Evolutionary conservation across 2,888 invertebrate genomes (phyloP), one percentile per base, ranked within the genome.

Genomic region (Dasypogon diadema): DNA sequence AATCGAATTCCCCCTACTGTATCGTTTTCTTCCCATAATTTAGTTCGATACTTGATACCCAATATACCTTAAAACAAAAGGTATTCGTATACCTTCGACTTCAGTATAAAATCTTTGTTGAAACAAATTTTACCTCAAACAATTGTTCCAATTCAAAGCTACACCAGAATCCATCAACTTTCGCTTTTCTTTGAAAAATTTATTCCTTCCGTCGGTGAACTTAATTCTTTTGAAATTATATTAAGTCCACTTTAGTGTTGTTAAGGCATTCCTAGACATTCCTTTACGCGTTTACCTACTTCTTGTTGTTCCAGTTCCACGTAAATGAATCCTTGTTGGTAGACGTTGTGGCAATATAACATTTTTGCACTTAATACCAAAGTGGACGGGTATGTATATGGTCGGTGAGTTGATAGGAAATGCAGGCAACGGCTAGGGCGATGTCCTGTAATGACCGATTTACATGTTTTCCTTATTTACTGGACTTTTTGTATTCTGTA

Each of bases 401-500:
- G 24, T 6, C 48, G 18, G 22, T 12, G n/a, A n/a, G 16, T 48
- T 5, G 48, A 54, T 18, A 54, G 70, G 54, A 54, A 54, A 42
- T 54, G 54, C 55, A 70, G 70, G 30, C 54, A 65, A 30, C 24
- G 16, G 18, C 26, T 34, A 63, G 75, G 75, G 30, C 75, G 75
- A 75, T 75, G 65, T 65, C 65, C 75, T 75, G 26, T 75, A 75
- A 75, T 65, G 75, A 65, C 75, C 75, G 75, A 63, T 63, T 65
- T 75, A 2, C 74, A 48, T 74, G 74, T 21, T 54, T 34, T 70
- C 16, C 18, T 14, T 34, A 12, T 54, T 30, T 54, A 18, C 18
- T 26, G 21, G 18, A 30, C 5, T 51, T 30, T 70, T 70, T 70
- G 26, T 54, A 24, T 56, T 24, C 6, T 26, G 6, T n/a, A 34